Evolutionary conservation across 2,888 invertebrate genomes (phyloP), one percentile per base, ranked within the genome.

Genomic region (Lasioglossum marginatum): DNA sequence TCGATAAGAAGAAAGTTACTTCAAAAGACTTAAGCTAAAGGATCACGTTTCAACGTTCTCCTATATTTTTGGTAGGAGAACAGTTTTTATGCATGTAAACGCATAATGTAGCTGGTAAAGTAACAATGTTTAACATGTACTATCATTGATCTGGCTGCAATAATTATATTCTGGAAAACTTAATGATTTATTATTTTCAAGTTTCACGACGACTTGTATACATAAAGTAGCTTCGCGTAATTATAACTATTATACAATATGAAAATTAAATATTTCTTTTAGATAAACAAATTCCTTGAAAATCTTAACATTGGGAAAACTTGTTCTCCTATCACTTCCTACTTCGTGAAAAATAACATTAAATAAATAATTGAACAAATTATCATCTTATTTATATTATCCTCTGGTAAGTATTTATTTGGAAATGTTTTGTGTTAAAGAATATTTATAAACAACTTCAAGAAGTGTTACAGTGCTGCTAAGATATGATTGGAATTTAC

Each of bases 401-500:
- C 4, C 12, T 60, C 27, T 60, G 12, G 1, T 27, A 27, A 60
- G 31, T 16, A 31, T 31, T 63, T 19, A 34, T 63, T 6, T 19
- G 2, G 31, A 19, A 34, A 66, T 66, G 31, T 66, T 34, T 23
- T 23, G 19, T 34, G 19, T 10, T 8, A 4, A 34, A 63, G 23
- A 66, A 34, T 19, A 66, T 34, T 16, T 34, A 19, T 16, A 23
- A 66, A 3, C 8, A 34, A 34, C 8, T 37, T 37, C 6, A 12
- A 34, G 16, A 57, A 40, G n/a, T 34, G 45, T 79, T 76, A 23
- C 34, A 43, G 74, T 82, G 27, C 34, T 71, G 40, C 31, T 23
- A 27, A 71, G 34, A 48, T 63, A 75, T 63, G 40, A 70, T 63
- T 37, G 66, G 74, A 76, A 84, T 76, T 81, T 81, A 84, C 85